Evolutionary conservation across 1,140 invertebrate species (phyloP), one percentile per base, ranked within the genome.

Genomic region (Asobara japonica): DNA sequence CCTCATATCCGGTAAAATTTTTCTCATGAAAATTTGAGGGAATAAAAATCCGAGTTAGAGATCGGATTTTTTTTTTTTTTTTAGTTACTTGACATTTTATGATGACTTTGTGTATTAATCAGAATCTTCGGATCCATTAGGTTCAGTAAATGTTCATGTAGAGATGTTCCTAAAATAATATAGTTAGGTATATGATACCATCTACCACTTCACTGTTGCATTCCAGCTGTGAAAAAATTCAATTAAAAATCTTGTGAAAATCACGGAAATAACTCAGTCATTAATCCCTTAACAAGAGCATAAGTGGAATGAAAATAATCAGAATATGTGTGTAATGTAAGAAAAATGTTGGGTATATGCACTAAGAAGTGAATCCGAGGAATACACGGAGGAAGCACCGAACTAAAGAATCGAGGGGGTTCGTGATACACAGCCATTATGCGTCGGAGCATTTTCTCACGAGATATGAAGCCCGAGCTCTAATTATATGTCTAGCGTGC

Each of bases 401-500:
- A n/a, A 29, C 29, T 20, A 31, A 69, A 68, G 33, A 62, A 48
- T 18, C 16, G 5, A 65, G 71, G 68, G 78, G 77, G 83, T 83
- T 77, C 84, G 83, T 86, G 84, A 84, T 82, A 73, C 76, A 77
- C 73, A 67, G 76, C 78, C 77, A 86, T 86, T 86, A 84, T 76
- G 51, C 56, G 76, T 69, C 72, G 78, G 67, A 78, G 74, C 80
- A 80, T 82, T 84, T 85, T 84, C 84, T 84, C 84, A 85, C 83
- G 82, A 83, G 79, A 85, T 83, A 73, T 73, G 60, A 41, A 64
- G 65, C 38, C 81, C 77, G 73, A 69, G 72, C 78, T 84, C 77
- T 85, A 85, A 86, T 86, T 85, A 86, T 84, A 85, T 84, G 83
- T 86, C 83, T 86, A 84, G 84, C 76, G 76, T 79, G 80, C 78